A percentile compares a stretch with the other conserved stretches of the same genome.
phyloP scores from a whole-genome alignment of 2,888 invertebrate species.

The Nesidiocoris tenuis region DNA sequence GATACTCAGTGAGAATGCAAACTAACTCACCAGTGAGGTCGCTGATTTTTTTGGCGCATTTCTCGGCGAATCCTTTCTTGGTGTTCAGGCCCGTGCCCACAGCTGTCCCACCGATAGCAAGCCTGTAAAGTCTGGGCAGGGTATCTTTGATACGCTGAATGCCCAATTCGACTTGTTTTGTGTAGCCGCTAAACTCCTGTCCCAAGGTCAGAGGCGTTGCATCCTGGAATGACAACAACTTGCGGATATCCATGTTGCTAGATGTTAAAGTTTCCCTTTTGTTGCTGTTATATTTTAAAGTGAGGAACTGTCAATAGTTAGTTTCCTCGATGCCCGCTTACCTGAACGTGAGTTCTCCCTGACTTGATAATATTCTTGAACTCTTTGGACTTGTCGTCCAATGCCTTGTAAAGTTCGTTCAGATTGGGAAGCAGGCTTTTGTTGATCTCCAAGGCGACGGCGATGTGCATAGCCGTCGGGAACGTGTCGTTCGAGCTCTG shows the following conservation, averaged over 20 bases:
- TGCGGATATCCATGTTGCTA: too few relatives aligned
- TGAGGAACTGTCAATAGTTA: too few relatives aligned
- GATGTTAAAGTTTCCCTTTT: too few relatives aligned
- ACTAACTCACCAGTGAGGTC: constrained; percentile 68
- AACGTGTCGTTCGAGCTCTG: constrained; percentile 99
- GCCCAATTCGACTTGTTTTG: constrained; percentile 78
- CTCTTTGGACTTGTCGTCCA: constrained; percentile 74
- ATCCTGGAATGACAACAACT: constrained; percentile 61
- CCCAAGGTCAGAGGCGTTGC: constrained; percentile 94
- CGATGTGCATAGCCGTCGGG: constrained; percentile 98
- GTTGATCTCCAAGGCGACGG: constrained; percentile 86
- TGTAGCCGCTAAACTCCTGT: constrained; percentile 93
- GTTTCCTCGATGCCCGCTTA: not conserved
- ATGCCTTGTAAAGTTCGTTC: constrained; percentile 67
- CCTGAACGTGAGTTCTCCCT: constrained; percentile 70
- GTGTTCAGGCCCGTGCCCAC: constrained; percentile 98
- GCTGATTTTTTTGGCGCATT: constrained; percentile 79
- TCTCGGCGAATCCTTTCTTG: constrained; percentile 90
- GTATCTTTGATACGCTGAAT: constrained; percentile 79
- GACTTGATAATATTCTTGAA: constrained; percentile 93
- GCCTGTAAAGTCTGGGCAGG: constrained; percentile 80
- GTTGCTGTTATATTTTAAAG: too few relatives aligned
- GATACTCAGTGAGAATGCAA: too few relatives aligned
- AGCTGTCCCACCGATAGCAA: constrained; percentile 95
- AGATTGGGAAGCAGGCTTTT: constrained; percentile 80